Conservation (phyloP, 2,797 vertebrate genomes). For the Ciconia nigra region DNA sequence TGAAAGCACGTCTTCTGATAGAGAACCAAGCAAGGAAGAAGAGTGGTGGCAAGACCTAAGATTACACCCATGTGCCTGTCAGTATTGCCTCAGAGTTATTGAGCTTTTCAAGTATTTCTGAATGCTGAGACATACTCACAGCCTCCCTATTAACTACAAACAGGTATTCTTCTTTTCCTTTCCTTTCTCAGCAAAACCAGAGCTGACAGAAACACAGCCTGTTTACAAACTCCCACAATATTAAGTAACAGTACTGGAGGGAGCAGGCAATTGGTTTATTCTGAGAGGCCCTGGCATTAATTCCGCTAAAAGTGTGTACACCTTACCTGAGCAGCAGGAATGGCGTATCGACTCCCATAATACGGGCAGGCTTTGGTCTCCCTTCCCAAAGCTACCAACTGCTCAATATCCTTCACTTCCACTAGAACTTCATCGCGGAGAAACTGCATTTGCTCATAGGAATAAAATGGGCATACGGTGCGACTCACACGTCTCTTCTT, state of each 20-base stretch:
- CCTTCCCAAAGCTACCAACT: slow-evolving; percentile 85
- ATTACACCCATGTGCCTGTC: neutral
- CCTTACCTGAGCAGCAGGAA: slow-evolving; percentile 90
- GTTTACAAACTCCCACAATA: neutral
- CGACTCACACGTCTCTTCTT: slow-evolving; percentile 77
- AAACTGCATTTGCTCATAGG: slow-evolving; percentile 82
- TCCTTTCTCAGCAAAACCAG: neutral
- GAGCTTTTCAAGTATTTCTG: neutral
- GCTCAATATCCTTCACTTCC: slow-evolving; percentile 89
- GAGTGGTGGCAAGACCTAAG: neutral
- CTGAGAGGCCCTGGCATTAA: neutral
- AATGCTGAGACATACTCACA: neutral
- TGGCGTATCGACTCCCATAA: slow-evolving; percentile 85
- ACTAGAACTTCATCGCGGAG: slow-evolving; percentile 87
- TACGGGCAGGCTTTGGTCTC: slow-evolving; percentile 88
- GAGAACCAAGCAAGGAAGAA: neutral
- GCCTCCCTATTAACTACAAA: neutral
- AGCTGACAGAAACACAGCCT: neutral
- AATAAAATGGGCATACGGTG: slow-evolving; percentile 80
- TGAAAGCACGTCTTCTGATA: neutral
- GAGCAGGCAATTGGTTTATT: neutral
- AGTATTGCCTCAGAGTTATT: neutral
- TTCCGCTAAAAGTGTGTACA: neutral
- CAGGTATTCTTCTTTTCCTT: neutral
- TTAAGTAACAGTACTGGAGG: neutral